Percentiles rank a stretch among this genome's conserved stretches.
These are phyloP conservation scores for Epistrophella euchroma DNA, from an alignment of 2,888 invertebrate species.

Conservation along the genomic window DNA sequence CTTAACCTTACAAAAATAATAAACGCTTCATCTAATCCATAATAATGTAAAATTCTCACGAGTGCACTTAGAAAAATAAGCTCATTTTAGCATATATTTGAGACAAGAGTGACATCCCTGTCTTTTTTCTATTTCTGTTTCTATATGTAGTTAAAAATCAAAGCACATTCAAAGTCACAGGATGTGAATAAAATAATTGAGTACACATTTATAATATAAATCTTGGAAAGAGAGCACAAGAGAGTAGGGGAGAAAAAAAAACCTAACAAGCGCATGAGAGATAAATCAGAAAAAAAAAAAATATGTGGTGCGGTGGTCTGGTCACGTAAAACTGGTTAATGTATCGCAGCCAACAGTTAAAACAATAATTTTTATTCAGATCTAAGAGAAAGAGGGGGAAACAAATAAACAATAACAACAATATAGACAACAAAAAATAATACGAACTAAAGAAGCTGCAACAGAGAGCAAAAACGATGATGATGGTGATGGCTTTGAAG, in stretches of 20 bases:
- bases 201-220: conserved; percentile 41
- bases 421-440: conserved; percentile 20
- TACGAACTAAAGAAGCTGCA: conserved; percentile 57
- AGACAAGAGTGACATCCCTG: conserved; percentile 29
- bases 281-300: conserved; percentile 49
- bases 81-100: conserved; percentile 4
- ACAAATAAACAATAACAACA: conserved; percentile 27
- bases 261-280: conserved; percentile 51
- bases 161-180: conserved; percentile 59
- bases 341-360: conserved; percentile 44
- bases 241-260: conserved; percentile 41
- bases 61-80: conserved; percentile 13
- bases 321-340: conserved; percentile 75
- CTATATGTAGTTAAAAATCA: conserved; percentile 6
- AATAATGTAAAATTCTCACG: conserved; percentile 17
- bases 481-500: conserved; percentile 55
- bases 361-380: conserved; percentile 53
- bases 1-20: conserved; percentile 1
- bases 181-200: conserved; percentile 69
- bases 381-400: conserved; percentile 1
- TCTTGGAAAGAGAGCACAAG: conserved; percentile 10
- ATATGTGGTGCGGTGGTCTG: conserved; percentile 51
- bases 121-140: background rate
- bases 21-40: background rate
- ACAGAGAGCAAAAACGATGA: conserved; percentile 37